phyloP scores from a whole-genome alignment of 1,140 invertebrate species.

The Zeugodacus cucurbitae region DNA sequence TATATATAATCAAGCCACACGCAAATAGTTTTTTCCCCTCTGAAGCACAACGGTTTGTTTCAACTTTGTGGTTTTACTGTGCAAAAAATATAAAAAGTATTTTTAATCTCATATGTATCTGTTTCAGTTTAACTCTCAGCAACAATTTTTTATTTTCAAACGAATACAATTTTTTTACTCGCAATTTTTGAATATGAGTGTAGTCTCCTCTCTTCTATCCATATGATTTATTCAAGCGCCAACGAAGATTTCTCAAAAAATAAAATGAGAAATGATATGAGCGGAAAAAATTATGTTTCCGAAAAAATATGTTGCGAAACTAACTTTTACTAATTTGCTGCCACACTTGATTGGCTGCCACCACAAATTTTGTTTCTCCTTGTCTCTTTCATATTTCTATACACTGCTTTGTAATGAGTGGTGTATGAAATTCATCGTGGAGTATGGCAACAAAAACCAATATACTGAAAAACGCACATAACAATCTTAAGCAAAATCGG shows the following conservation, averaged over 20 bases:
- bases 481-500: no score
- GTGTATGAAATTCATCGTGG: not conserved
- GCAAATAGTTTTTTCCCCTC: not conserved
- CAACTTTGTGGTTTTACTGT: not conserved
- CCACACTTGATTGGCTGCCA: conserved; percentile 32
- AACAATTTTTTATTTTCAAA: not conserved
- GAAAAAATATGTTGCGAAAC: not conserved
- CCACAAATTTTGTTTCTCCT: not conserved
- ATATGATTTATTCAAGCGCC: not conserved
- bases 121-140: not conserved
- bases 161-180: not conserved
- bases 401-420: not conserved
- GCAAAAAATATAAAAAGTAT: not conserved
- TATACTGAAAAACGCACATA: no score
- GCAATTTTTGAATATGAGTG: not conserved
- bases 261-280: not conserved
- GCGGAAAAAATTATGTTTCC: not conserved
- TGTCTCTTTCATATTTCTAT: not conserved
- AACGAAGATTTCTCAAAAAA: not conserved
- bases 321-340: conserved; percentile 38
- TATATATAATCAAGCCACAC: not conserved
- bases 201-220: not conserved
- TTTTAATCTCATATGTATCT: not conserved
- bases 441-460: no score
- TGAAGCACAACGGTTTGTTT: not conserved